Conservation (phyloP, 2,797 vertebrate species). For the Synanceia verrucosa region DNA sequence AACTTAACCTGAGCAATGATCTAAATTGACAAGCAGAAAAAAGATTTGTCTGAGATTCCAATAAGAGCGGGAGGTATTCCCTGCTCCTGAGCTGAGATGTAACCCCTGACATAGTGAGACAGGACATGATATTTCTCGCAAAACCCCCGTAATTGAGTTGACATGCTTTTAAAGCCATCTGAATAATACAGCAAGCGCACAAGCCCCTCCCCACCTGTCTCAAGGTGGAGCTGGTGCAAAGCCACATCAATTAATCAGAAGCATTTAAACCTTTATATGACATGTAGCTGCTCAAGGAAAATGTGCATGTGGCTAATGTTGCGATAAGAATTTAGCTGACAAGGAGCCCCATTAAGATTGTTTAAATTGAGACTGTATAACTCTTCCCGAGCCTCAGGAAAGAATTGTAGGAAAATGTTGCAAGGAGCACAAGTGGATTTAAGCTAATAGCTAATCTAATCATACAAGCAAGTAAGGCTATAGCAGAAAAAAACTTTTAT, state of each 20-base stretch:
- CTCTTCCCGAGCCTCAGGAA: background rate
- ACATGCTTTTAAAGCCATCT: constrained; percentile 80
- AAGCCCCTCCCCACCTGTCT: constrained; percentile 38
- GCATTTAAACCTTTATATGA: constrained; percentile 70
- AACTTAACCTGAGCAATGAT: no score
- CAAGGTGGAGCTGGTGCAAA: constrained; percentile 64
- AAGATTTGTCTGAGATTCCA: background rate
- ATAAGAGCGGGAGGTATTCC: background rate
- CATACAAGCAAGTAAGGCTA: no score
- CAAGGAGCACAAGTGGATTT: background rate
- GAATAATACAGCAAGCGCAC: constrained; percentile 75
- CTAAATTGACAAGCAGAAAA: no score
- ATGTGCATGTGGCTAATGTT: constrained; percentile 3
- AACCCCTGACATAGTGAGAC: constrained; percentile 51
- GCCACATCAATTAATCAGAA: constrained; percentile 77
- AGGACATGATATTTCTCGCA: constrained; percentile 71
- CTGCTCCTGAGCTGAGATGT: constrained; percentile 35
- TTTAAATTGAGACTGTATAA: background rate
- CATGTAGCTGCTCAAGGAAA: constrained; percentile 34
- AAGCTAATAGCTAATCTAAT: no score
- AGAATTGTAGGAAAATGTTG: background rate
- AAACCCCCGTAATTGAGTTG: constrained; percentile 74
- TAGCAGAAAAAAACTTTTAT: no score
- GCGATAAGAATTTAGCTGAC: background rate
- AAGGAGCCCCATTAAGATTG: background rate